Percentiles rank a stretch among this genome's conserved stretches.
phyloP scores from a whole-genome alignment of 2,113 vertebrate genomes.

The Pelmatolapia mariae region DNA sequence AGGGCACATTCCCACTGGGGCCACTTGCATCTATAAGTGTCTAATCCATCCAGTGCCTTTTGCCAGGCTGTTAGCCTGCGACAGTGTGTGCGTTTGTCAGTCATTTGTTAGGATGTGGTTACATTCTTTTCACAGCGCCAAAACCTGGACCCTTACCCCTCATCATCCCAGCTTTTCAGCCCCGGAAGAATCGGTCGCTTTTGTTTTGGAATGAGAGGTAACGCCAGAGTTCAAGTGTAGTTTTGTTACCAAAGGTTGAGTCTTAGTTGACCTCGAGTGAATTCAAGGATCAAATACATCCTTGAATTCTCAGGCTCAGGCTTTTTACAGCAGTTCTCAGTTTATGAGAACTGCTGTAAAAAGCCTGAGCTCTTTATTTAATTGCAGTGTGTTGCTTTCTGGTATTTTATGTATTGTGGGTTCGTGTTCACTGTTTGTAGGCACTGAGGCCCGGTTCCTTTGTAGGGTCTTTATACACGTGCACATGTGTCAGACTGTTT shows the following conservation, averaged over 20 bases:
- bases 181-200: fast-evolving
- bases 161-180: neutral
- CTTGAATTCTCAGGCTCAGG: too few species aligned
- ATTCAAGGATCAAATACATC: neutral
- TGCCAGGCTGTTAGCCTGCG: neutral
- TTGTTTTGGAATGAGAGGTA: neutral
- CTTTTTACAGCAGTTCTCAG: too few species aligned
- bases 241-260: neutral
- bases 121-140: neutral
- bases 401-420: neutral
- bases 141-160: neutral
- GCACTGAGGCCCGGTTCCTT: neutral
- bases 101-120: neutral
- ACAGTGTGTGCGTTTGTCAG: neutral
- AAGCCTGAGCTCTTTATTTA: neutral
- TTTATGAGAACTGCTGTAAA: neutral
- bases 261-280: neutral
- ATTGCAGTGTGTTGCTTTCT: neutral
- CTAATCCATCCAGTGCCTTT: neutral
- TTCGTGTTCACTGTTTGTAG: neutral
- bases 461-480: neutral
- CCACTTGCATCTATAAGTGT: neutral
- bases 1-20: neutral
- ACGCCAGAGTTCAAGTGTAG: neutral
- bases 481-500: neutral